Percentiles rank a stretch among this genome's conserved stretches.
Conservation (phyloP, 2,113 vertebrate species). For the Lophotis ruficrista region DNA sequence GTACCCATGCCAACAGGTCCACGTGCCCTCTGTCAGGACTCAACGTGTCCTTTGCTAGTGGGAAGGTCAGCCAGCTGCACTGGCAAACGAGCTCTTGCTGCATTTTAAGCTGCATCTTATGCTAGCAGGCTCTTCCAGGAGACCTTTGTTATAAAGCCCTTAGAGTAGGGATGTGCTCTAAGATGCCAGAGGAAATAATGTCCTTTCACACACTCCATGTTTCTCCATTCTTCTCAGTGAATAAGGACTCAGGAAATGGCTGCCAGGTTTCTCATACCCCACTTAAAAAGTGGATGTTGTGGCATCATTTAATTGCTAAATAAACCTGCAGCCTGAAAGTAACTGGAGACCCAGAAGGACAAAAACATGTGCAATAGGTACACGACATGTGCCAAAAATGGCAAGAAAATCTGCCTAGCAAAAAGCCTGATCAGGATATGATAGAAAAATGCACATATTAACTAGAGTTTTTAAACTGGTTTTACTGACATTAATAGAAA, state of each 20-base stretch:
- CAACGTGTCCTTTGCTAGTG: background rate
- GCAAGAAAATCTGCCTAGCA: background rate
- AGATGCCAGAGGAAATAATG: background rate
- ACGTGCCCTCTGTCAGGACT: background rate
- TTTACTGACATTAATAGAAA: background rate
- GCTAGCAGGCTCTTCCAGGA: background rate
- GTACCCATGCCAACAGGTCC: background rate
- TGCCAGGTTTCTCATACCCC: background rate
- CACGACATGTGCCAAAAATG: background rate
- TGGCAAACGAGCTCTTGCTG: background rate
- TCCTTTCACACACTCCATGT: background rate
- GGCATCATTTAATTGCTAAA: conserved; percentile 34
- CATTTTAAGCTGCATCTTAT: background rate
- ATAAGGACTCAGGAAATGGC: background rate
- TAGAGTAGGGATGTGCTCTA: background rate
- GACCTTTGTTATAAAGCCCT: background rate
- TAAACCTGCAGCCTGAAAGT: background rate
- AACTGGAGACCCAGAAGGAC: background rate
- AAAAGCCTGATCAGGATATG: background rate
- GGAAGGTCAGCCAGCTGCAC: background rate
- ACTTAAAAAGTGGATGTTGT: background rate
- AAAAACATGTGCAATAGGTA: background rate
- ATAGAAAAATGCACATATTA: background rate
- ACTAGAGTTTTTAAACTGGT: background rate
- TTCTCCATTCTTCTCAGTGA: background rate